A percentile compares a stretch with the other conserved stretches of the same genome.
These are phyloP conservation scores for Phalanger gymnotis DNA, from an alignment of 2,797 vertebrate species.

Conservation along the genomic window DNA sequence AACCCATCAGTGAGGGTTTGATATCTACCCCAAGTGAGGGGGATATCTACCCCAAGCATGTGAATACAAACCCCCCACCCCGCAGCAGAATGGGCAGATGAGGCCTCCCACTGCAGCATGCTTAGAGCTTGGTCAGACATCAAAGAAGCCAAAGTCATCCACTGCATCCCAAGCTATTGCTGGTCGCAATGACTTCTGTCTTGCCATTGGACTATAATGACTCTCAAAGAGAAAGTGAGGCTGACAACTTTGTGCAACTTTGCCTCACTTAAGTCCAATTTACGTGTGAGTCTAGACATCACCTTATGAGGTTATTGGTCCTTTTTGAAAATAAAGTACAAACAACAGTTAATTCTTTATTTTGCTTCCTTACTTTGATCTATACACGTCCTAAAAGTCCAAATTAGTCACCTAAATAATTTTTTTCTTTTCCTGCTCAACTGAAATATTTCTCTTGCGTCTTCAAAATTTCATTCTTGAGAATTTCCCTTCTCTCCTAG, in stretches of 20 bases:
- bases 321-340: not conserved
- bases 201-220: not conserved
- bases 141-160: not conserved
- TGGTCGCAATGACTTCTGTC: not conserved
- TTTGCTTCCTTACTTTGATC: not conserved
- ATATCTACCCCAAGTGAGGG: too few relatives aligned
- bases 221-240: not conserved
- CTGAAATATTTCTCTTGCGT: not conserved
- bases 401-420: not conserved
- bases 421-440: not conserved
- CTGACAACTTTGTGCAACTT: not conserved
- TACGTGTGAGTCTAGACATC: not conserved
- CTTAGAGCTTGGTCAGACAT: not conserved
- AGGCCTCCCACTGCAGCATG: not conserved
- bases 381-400: not conserved
- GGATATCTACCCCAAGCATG: not conserved
- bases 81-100: not conserved
- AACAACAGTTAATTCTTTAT: not conserved
- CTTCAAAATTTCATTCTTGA: not conserved
- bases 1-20: not conserved
- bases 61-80: not conserved
- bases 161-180: not conserved
- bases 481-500: not conserved
- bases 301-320: not conserved
- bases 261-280: not conserved